Base-by-base conservation (phyloP, 2,113 vertebrate species). In the Percopsis transmontana region DNA sequence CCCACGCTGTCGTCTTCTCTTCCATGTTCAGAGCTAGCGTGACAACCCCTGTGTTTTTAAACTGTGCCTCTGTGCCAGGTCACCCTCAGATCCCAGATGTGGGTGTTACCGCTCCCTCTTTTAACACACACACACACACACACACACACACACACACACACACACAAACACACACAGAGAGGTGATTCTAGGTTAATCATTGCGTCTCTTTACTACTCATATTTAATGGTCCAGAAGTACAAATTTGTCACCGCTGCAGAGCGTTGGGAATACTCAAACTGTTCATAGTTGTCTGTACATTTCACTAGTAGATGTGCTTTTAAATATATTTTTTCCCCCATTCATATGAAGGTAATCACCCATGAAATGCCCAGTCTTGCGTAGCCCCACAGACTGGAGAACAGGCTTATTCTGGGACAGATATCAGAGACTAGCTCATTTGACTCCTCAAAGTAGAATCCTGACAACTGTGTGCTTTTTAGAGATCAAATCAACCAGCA, bases 401-500 rank as follows among this genome's bases (percentile, higher is more conserved):
- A 47, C 1, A 27, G 58, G 24, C 16, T 66, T 42, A 47, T 58
- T 58, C 52, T 44, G 5, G 15, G 42, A 45, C 11, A 10, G 12
- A 45, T 45, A 45, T 45, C 38, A 48, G 10, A 13, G 11, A 3
- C 21, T 48, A 39, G 27, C 39, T 40, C 27, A 2, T 45, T 23
- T 14, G 47, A 47, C 15, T 20, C 19, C 66, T 60, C 44, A 38
- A 45, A 44, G 7, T 38, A 58, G 58, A 27, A n/a, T 48, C 56
- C 27, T 9, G 54, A 66, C 27, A 19, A 75, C 72, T 21, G 21
- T 72, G 64, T 78, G 79, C 79, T 81, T 85, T 78, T 58, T 64
- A 77, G 61, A 74, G 60, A 75, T 66, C 1, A 74, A 48, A 58
- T 47, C 57, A 85, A 85, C 76, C 80, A 88, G 79, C 76, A 79